Evolutionary conservation across 2,113 vertebrate genomes (phyloP).

Genomic region (Opisthocomus hoazin): DNA sequence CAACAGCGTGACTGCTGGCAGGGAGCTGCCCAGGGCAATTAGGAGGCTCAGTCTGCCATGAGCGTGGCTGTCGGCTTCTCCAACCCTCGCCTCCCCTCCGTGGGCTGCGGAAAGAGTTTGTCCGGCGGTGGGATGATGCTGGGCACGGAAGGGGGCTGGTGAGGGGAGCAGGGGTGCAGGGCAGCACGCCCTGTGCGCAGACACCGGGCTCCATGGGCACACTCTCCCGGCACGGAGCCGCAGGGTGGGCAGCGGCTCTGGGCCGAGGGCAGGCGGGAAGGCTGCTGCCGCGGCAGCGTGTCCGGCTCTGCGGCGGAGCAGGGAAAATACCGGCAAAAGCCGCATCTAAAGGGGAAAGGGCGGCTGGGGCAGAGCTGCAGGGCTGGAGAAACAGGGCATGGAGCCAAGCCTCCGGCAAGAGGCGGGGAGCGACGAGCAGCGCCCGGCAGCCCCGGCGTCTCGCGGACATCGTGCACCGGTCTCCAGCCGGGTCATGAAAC

Average conservation of each 20-base stretch:
- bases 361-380: background rate
- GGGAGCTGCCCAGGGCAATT: background rate
- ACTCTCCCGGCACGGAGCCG: fast-evolving
- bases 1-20: no score
- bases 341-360: background rate
- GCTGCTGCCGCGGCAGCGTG: background rate
- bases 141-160: fast-evolving
- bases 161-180: background rate
- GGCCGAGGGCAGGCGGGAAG: background rate
- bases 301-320: background rate
- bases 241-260: background rate
- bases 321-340: background rate
- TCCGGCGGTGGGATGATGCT: background rate
- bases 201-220: fast-evolving
- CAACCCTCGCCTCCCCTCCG: background rate
- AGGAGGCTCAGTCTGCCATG: background rate
- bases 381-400: background rate
- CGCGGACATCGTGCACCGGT: fast-evolving
- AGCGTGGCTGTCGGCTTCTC: background rate
- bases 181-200: fast-evolving
- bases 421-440: background rate
- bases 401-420: background rate
- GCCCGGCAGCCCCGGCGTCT: background rate
- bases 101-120: background rate
- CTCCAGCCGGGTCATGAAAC: fast-evolving